These are phyloP conservation scores for Epinotia demarniana DNA, from an alignment of 2,888 invertebrate species.

Conservation along the genomic window DNA sequence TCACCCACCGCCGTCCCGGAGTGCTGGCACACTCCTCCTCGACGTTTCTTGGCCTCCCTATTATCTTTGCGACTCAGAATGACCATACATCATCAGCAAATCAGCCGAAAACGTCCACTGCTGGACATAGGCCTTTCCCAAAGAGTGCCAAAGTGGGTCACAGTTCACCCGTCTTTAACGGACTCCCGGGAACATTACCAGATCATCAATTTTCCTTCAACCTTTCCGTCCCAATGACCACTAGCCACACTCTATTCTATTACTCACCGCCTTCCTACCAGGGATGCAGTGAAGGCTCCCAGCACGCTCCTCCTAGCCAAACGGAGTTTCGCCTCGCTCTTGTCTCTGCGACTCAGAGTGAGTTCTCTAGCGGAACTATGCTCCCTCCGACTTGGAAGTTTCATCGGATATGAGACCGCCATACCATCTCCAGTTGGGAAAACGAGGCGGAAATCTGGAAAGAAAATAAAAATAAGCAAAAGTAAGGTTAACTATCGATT, in stretches of 20 bases:
- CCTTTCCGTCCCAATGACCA: too few species aligned
- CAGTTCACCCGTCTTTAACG: too few species aligned
- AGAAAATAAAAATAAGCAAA: not conserved
- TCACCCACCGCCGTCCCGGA: too few species aligned
- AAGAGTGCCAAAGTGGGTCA: too few species aligned
- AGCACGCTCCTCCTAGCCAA: slow-evolving; percentile 73
- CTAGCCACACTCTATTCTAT: not conserved
- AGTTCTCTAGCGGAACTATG: slow-evolving; percentile 76
- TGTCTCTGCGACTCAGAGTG: slow-evolving; percentile 78
- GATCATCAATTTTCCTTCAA: too few species aligned
- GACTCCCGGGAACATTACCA: too few species aligned
- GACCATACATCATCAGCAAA: too few species aligned
- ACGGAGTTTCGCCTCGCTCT: slow-evolving; percentile 74
- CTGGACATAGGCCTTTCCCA: too few species aligned
- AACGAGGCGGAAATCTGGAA: slow-evolving; percentile 79
- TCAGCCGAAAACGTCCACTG: too few species aligned
- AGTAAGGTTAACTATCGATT: not conserved
- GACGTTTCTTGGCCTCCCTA: too few species aligned
- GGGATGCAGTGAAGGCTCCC: slow-evolving; percentile 68
- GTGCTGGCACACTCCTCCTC: too few species aligned
- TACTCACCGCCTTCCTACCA: slow-evolving; percentile 66
- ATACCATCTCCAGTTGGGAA: slow-evolving; percentile 79
- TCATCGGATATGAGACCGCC: slow-evolving; percentile 76
- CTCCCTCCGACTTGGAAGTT: slow-evolving; percentile 74
- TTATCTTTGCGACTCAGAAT: too few species aligned